phyloP scores from a whole-genome alignment of 2,797 vertebrate species.

The Gobionotothen gibberifrons region DNA sequence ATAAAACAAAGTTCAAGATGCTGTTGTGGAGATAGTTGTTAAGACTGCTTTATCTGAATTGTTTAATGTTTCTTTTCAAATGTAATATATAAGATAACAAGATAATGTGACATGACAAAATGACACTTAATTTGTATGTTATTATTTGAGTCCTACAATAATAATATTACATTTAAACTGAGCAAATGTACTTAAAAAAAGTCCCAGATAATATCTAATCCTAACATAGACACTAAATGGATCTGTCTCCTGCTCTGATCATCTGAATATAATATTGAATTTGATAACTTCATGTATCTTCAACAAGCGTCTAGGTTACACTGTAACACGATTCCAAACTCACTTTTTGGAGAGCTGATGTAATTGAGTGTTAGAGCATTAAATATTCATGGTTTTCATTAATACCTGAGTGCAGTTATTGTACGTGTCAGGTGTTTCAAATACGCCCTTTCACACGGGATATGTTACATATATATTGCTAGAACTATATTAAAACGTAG shows the following conservation, averaged over 20 bases:
- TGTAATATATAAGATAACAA: background rate
- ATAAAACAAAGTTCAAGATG: background rate
- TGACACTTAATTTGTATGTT: background rate
- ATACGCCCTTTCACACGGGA: background rate
- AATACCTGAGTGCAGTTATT: conserved; percentile 37
- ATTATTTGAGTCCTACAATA: background rate
- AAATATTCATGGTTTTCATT: conserved; percentile 59
- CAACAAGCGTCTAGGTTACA: background rate
- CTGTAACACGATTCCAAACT: conserved; percentile 14
- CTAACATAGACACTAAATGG: background rate
- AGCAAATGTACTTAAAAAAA: too few relatives aligned
- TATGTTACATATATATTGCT: background rate
- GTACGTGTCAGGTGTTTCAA: conserved; percentile 15
- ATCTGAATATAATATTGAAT: too few relatives aligned
- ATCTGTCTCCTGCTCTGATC: too few relatives aligned
- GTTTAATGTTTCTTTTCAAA: background rate
- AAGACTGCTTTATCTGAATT: background rate
- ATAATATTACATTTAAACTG: background rate
- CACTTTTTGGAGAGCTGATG: conserved; percentile 26
- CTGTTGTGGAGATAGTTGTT: conserved; percentile 1
- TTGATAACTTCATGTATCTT: too few relatives aligned
- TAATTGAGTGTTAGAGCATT: conserved; percentile 37
- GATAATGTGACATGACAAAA: background rate
- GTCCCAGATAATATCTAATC: background rate
- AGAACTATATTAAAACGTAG: background rate